A percentile compares a stretch with the other conserved stretches of the same genome.
phyloP scores from a whole-genome alignment of 1,140 invertebrate genomes.

The Panagrolaimus sp. region DNA sequence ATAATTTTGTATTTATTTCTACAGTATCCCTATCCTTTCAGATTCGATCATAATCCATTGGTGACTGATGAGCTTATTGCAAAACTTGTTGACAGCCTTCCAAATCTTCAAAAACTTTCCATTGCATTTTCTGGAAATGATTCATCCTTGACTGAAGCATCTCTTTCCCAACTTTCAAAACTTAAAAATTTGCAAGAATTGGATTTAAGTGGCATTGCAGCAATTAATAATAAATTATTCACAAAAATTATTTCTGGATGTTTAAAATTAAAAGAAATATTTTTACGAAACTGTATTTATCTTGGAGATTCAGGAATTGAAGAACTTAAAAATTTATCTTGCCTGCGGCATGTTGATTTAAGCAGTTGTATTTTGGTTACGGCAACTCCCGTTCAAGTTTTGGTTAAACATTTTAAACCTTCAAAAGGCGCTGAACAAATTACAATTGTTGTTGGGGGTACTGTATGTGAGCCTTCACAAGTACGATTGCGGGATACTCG shows the following conservation, averaged over 20 bases:
- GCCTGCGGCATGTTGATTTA: conserved; percentile 45
- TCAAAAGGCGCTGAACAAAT: conserved; percentile 29
- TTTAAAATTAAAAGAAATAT: conserved; percentile 28
- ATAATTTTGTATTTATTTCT: no score
- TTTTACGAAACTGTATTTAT: conserved; percentile 50
- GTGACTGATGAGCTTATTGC: conserved; percentile 40
- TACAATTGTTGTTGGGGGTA: conserved; percentile 45
- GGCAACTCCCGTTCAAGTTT: conserved; percentile 30
- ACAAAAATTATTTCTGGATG: conserved; percentile 26
- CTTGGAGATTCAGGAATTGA: conserved; percentile 53
- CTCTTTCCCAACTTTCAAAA: conserved; percentile 19
- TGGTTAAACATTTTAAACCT: conserved; percentile 35
- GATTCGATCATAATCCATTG: conserved; percentile 49
- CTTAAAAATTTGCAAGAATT: conserved; percentile 34
- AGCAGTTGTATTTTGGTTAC: conserved; percentile 56
- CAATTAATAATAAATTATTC: conserved; percentile 38
- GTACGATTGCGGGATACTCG: conserved; percentile 30
- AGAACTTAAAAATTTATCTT: conserved; percentile 20
- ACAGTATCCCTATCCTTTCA: no score
- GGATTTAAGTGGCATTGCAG: conserved; percentile 52
- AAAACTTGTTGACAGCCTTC: conserved; percentile 27
- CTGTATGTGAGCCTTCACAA: conserved; percentile 44
- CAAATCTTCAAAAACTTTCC: conserved; percentile 38
- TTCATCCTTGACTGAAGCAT: conserved; percentile 18
- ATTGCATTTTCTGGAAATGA: conserved; percentile 55